Evolutionary conservation across 2,797 vertebrate genomes (phyloP), one percentile per base, ranked within the genome.

Genomic region (Eupleurogrammus muticus): DNA sequence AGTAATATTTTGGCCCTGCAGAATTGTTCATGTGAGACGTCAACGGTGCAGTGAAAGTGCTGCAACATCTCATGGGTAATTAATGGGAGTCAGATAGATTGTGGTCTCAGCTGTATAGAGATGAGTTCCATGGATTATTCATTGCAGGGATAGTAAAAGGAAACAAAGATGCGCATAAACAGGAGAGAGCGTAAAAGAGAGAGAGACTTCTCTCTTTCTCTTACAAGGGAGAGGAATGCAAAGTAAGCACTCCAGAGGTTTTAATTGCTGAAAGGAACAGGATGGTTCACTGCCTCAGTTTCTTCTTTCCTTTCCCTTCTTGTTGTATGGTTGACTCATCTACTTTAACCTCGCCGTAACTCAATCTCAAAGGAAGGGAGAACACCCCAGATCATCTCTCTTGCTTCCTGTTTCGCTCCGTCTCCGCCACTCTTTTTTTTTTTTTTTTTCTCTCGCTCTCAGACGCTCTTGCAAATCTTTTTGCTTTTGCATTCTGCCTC

Each of bases 21-120:
- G 16, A 12, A 52, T 56, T 34, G 36, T 50, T 49, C 16, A 19
- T 53, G 46, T 1, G 8, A 35, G n/a, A 50, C 34, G 51, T 42
- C 19, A 64, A 19, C 19, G 66, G 19, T 51, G 46, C n/a, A 2
- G 72, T 46, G 62, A 80, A 80, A 74, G 67, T 71, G n/a, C 70
- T 57, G 66, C 48, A 70, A 46, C 46, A 64, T 81, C 87, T 87
- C 75, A 82, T 91, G 75, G 66, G 47, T 85, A 89, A 82, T 87
- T 82, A 71, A 89, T 85, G 78, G 83, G 58, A 23, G 51, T 6
- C 44, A 66, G 69, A 80, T 68, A 17, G 55, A 57, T 56, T 75
- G 72, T 72, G 68, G 56, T 65, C 40, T 14, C 44, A 57, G 70
- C 80, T 51, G 54, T 79, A 77, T 64, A 70, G 70, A 74, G 55